Evolutionary conservation across 1,140 invertebrate species (phyloP).

Genomic region (Potamilus streckersoni): DNA sequence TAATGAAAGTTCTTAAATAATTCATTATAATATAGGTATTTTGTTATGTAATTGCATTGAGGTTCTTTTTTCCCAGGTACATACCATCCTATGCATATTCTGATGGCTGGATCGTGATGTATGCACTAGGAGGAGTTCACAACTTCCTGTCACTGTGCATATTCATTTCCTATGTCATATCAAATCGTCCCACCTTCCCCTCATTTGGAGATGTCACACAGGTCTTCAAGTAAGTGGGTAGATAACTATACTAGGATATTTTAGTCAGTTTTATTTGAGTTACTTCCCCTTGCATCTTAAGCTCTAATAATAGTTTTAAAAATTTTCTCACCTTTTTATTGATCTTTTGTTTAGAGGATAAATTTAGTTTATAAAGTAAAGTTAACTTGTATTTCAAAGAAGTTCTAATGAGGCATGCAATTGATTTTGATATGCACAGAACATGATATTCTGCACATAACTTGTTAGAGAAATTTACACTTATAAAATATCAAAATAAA

Average conservation of each 20-base stretch:
- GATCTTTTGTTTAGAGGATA: background rate
- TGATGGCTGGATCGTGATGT: constrained; percentile 27
- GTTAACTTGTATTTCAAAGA: background rate
- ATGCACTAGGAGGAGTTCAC: constrained; percentile 53
- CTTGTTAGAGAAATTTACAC: too few relatives aligned
- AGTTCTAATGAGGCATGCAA: too few relatives aligned
- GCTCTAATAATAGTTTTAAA: background rate
- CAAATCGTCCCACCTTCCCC: constrained; percentile 56
- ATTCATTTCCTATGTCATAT: constrained; percentile 59
- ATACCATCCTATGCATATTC: constrained; percentile 11
- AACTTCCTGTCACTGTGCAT: constrained; percentile 56
- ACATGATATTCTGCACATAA: too few relatives aligned
- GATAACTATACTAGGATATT: too few relatives aligned
- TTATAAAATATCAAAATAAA: too few relatives aligned
- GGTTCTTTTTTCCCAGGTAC: constrained; percentile 3
- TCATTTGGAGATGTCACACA: constrained; percentile 14
- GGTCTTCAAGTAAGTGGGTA: constrained; percentile 9
- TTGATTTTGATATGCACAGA: too few relatives aligned
- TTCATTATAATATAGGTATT: too few relatives aligned
- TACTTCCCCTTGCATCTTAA: background rate
- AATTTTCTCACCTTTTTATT: background rate
- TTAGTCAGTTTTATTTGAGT: background rate
- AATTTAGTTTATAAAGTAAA: background rate
- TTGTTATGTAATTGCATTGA: too few relatives aligned
- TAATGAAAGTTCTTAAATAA: too few relatives aligned